Base-by-base conservation (phyloP, 2,888 invertebrate species). In the Drosophila histrio region DNA sequence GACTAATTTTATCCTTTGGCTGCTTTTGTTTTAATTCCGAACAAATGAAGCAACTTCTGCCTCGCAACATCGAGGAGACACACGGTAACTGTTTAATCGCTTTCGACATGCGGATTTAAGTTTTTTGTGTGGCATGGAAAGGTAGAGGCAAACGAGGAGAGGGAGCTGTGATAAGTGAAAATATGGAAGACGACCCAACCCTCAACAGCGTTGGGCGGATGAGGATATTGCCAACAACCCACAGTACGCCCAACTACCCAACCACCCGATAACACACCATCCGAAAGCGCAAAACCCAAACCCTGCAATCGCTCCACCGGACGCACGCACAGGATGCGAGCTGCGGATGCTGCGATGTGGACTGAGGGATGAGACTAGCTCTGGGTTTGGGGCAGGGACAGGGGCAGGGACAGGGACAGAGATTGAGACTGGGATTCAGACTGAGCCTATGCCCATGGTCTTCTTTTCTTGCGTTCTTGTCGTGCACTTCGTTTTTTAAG, bases 101-200 rank as follows among this genome's bases (percentile, higher is more conserved):
- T 90, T 91, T 91, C 90, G 92, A 91, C 89, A 91, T 91, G 91
- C 90, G 87, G 91, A 91, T 90, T 91, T 90, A 91, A 90, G 90
- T 90, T 89, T 79, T 65, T 88, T 87, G 39, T 41, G 39, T 13
- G 61, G 82, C 86, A 79, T 81, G 68, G 47, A 64, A 68, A 59
- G 47, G 43, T 9, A 28, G 53, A 43, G 32, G 47, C 34, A 21
- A 5, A 22, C 59, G 34, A 41, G 38, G 22, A 54, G 44, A 52
- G 68, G 54, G 50, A 44, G 68, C 65, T 63, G 66, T 83, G 87
- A 88, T 84, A 84, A 88, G 77, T 84, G 84, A 87, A 86, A 86
- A 76, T 86, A 72, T 77, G 72, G 72, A 67, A 47, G 47, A 72
- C 62, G 22, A 61, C 59, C 69, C 76, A 63, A 57, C 72, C 58